Conservation (phyloP, 92 coral and sea anemone species). For the Metridium senile region DNA sequence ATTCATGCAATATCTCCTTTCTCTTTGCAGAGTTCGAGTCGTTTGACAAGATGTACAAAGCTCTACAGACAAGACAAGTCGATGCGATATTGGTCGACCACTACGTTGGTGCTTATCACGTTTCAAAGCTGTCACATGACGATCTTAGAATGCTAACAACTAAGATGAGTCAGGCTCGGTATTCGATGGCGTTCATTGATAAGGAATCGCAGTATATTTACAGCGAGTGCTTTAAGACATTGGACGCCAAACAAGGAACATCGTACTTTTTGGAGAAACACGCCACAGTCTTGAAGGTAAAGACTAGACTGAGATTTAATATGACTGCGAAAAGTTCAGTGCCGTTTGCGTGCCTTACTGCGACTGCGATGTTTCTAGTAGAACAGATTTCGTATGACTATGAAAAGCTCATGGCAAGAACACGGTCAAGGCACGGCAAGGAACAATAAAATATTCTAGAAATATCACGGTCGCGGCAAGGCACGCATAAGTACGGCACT, state of each 20-base stretch:
- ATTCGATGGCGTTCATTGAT: background rate
- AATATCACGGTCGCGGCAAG: too few species aligned
- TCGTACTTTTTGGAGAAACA: constrained; percentile 6
- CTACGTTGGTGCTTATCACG: constrained; percentile 38
- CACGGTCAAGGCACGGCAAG: too few species aligned
- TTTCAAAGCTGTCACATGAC: background rate
- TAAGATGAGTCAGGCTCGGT: background rate
- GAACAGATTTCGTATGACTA: too few species aligned
- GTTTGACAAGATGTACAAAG: constrained; percentile 3
- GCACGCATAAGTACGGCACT: too few species aligned
- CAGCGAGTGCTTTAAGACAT: background rate
- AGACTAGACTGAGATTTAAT: background rate
- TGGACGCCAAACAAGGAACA: background rate
- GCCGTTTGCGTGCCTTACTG: too few species aligned
- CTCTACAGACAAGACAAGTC: background rate
- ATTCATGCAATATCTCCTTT: too few species aligned
- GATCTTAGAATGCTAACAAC: constrained; percentile 35
- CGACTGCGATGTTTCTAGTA: too few species aligned
- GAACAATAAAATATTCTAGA: too few species aligned
- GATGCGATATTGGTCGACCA: constrained; percentile 61
- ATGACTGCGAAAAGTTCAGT: too few species aligned
- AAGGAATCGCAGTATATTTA: background rate
- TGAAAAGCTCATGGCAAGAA: too few species aligned
- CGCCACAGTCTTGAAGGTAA: constrained; percentile 9
- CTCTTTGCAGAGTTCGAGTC: background rate